A percentile compares a stretch with the other conserved stretches of the same genome.
These are phyloP conservation scores for Monochamus alternatus DNA, from an alignment of 2,888 invertebrate genomes.

Conservation along the genomic window DNA sequence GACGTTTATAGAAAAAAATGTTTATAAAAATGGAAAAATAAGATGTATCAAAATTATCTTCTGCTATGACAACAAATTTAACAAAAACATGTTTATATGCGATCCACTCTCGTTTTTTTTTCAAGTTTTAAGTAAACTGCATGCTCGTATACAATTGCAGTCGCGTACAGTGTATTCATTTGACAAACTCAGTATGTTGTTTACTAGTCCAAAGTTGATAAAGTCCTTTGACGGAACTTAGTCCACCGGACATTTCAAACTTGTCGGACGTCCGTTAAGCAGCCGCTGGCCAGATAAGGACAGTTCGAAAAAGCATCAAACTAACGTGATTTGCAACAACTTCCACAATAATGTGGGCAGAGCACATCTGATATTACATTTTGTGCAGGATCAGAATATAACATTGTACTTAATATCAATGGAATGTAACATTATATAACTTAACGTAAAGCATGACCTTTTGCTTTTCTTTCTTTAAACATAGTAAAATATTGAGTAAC, in stretches of 20 bases:
- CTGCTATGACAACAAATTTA: no score
- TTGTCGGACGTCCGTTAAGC: constrained; percentile 12
- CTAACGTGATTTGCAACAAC: constrained; percentile 11
- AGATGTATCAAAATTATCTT: no score
- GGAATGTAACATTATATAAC: no score
- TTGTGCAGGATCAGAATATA: neutral
- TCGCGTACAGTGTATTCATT: neutral
- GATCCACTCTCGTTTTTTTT: no score
- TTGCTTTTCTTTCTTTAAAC: no score
- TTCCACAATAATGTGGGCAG: neutral
- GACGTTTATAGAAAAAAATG: no score
- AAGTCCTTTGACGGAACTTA: constrained; percentile 16
- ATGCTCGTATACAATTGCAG: neutral
- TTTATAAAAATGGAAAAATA: no score
- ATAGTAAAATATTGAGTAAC: no score
- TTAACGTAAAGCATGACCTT: no score
- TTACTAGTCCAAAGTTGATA: neutral
- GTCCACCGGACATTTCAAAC: constrained; percentile 11
- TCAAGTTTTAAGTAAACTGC: neutral
- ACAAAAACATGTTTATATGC: no score
- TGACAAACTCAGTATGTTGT: neutral
- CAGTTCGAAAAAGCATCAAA: constrained; percentile 2
- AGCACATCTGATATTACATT: neutral
- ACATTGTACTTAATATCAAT: neutral
- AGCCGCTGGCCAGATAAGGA: neutral